phyloP scores from a whole-genome alignment of 2,113 vertebrate species.

The Asarcornis scutulata region DNA sequence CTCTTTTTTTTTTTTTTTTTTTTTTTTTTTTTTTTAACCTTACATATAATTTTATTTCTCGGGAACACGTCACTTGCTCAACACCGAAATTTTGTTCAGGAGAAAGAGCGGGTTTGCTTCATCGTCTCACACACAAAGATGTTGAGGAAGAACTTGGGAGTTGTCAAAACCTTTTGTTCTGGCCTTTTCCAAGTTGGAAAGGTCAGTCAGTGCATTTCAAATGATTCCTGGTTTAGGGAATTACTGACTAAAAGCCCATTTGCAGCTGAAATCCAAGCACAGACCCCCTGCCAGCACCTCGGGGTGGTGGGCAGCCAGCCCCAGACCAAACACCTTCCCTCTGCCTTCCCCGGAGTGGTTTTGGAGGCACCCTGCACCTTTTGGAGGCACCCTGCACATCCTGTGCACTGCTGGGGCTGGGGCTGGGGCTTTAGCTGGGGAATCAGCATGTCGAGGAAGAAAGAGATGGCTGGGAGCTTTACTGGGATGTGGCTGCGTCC shows the following conservation, averaged over 20 bases:
- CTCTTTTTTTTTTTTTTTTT: too few relatives aligned
- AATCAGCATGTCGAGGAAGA: too few relatives aligned
- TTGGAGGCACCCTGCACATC: rapidly evolving
- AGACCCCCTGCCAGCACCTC: rapidly evolving
- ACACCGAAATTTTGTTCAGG: rapidly evolving
- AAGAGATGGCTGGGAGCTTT: too few relatives aligned
- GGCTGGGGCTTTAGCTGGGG: background rate
- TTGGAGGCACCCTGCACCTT: rapidly evolving
- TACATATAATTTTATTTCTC: rapidly evolving
- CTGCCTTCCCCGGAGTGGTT: background rate
- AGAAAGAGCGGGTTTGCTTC: background rate
- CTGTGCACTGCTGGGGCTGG: rapidly evolving
- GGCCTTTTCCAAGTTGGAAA: background rate
- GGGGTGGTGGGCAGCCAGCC: rapidly evolving
- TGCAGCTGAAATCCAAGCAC: rapidly evolving
- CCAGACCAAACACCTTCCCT: rapidly evolving
- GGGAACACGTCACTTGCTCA: rapidly evolving
- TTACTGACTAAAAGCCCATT: rapidly evolving
- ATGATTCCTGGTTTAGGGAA: background rate
- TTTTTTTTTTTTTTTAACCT: background rate
- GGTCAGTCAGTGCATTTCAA: background rate
- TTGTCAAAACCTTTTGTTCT: rapidly evolving
- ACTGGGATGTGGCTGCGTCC: too few relatives aligned
- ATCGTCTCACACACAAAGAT: background rate
- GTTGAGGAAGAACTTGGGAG: background rate